Base-by-base conservation (phyloP, 2,888 invertebrate species). In the Apamea epomidion region DNA sequence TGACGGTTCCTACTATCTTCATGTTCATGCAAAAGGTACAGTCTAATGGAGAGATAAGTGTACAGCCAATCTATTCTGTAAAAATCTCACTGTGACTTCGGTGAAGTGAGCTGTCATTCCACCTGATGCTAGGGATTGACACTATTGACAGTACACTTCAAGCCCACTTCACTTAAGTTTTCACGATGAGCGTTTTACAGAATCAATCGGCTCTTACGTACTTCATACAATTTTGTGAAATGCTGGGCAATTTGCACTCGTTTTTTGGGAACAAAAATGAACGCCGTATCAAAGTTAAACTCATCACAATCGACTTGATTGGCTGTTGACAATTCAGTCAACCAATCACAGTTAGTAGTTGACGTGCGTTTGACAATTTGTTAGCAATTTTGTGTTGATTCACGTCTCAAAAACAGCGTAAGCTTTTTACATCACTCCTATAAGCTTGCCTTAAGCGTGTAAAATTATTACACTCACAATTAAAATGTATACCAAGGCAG, bases 21-120 rank as follows among this genome's bases (percentile, higher is more conserved):
- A 73, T 78, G 64, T 45, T n/a, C 8, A 69, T 64, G 64, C 21
- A 58, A 64, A 73, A 54, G 6, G 51, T 60, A 80, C 21, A 54
- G 14, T 54, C 16, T 21, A 54, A 5, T 0, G 8, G 5, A 73
- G 6, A 72, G 12, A 37, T 18, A 12, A 1, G 18, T 37, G 12
- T 18, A n/a, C 58, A n/a, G n/a, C 64, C 3, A 32, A 18, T 32
- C 18, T 18, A 16, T 62, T 62, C n/a, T 29, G 29, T 58, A 10
- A 58, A 25, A 58, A 8, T 1, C 8, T 51, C 16, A 51, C 51
- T 18, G 51, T 51, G 7, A 51, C 51, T 51, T 51, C 16, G 18
- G 1, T 18, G 18, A 48, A 16, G 16, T 48, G 48, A 48, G 16
- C 48, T 48, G 48, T 16, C 5, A 48, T 0, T 48, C 5, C 48